phyloP scores from a whole-genome alignment of 2,888 invertebrate species.

The Clunio marinus region DNA sequence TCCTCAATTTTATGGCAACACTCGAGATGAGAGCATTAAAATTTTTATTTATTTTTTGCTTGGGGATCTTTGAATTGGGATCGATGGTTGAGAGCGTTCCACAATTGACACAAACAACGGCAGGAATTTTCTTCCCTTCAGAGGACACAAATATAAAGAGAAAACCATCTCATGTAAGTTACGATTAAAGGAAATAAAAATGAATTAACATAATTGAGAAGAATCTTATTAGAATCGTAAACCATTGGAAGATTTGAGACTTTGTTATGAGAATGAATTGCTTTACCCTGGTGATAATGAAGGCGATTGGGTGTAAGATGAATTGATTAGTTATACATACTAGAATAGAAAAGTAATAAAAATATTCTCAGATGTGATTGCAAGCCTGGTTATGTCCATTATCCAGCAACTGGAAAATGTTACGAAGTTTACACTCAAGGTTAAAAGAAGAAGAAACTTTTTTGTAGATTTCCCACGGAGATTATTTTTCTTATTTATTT shows the following conservation, averaged over 20 bases:
- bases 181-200: neutral
- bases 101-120: neutral
- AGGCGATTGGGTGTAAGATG: conserved; percentile 57
- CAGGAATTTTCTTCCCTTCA: neutral
- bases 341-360: neutral
- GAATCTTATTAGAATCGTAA: conserved; percentile 51
- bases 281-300: conserved; percentile 63
- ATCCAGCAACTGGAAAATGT: conserved; percentile 45
- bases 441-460: neutral
- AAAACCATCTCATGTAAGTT: conserved; percentile 8
- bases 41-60: too few relatives aligned
- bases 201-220: neutral
- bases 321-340: neutral
- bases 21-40: too few relatives aligned
- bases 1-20: too few relatives aligned
- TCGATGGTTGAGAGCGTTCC: too few relatives aligned
- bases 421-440: conserved; percentile 43
- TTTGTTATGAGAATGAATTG: conserved; percentile 61
- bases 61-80: too few relatives aligned
- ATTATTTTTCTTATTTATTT: neutral
- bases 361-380: conserved; percentile 50
- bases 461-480: too few relatives aligned
- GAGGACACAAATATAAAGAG: conserved; percentile 28
- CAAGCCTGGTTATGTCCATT: conserved; percentile 48
- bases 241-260: conserved; percentile 57